These are phyloP conservation scores for Toxotes lorentzi DNA, from an alignment of 2,797 vertebrate species.

Conservation along the genomic window DNA sequence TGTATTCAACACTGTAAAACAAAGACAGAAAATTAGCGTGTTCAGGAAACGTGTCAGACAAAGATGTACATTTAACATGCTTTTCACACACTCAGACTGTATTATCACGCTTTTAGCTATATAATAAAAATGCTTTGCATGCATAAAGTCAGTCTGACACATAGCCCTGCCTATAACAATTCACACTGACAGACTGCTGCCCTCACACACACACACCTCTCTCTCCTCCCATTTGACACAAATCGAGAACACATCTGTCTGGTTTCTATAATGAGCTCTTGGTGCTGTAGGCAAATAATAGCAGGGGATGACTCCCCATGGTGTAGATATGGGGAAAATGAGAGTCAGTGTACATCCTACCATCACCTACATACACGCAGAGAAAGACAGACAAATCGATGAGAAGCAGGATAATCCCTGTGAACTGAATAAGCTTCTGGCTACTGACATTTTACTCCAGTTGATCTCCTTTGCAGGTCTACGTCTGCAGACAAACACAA, in stretches of 20 bases:
- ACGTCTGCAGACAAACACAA: constrained; percentile 24
- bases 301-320: constrained; percentile 62
- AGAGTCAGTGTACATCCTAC: constrained; percentile 39
- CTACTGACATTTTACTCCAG: constrained; percentile 17
- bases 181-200: constrained; percentile 17
- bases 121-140: constrained; percentile 52
- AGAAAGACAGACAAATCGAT: constrained; percentile 8
- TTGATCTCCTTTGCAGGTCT: not conserved
- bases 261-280: constrained; percentile 74
- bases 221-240: constrained; percentile 56
- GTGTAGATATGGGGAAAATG: constrained; percentile 58
- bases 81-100: constrained; percentile 30
- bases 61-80: constrained; percentile 44
- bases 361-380: constrained; percentile 25
- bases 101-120: constrained; percentile 31
- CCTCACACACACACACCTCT: not conserved
- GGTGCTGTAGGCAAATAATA: constrained; percentile 75
- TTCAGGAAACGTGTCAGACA: constrained; percentile 64
- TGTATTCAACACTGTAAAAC: constrained; percentile 57
- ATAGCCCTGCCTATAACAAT: constrained; percentile 22
- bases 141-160: constrained; percentile 38
- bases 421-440: constrained; percentile 29
- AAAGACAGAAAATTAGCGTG: constrained; percentile 64
- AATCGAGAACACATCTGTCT: constrained; percentile 69
- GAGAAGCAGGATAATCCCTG: constrained; percentile 14